Percentiles rank a stretch among this genome's conserved stretches.
Evolutionary conservation across 2,113 vertebrate genomes (phyloP).

Genomic region (Chloropsis cyanopogon): DNA sequence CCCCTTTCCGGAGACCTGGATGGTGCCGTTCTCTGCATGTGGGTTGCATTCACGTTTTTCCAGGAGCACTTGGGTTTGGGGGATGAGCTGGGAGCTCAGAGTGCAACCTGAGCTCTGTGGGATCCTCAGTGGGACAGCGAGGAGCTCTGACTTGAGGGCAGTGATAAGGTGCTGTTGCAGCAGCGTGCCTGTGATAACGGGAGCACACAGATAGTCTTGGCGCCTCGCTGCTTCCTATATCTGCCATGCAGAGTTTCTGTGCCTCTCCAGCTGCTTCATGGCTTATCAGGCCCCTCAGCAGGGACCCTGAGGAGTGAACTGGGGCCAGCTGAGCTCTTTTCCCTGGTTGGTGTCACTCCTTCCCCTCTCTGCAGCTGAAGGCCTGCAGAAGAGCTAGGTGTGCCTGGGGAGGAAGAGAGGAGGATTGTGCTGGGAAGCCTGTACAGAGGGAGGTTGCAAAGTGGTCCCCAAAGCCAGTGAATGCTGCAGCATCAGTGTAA

Average conservation of each 20-base stretch:
- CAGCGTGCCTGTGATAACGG: fast-evolving
- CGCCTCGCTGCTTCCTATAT: fast-evolving
- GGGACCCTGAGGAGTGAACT: neutral
- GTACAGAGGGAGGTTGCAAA: neutral
- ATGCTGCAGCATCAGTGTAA: neutral
- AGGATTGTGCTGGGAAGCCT: neutral
- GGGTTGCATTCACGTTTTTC: neutral
- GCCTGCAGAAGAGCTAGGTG: neutral
- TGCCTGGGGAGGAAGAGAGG: neutral
- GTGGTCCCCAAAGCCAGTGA: neutral
- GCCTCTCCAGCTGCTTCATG: neutral
- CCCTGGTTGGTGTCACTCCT: neutral
- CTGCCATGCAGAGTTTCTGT: neutral
- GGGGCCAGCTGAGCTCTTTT: neutral
- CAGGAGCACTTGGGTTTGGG: neutral
- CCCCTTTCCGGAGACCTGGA: neutral
- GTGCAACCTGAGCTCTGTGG: neutral
- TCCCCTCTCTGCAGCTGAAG: neutral
- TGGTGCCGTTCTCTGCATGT: fast-evolving
- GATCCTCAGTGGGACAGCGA: neutral
- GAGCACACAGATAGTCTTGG: neutral
- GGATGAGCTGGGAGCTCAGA: neutral
- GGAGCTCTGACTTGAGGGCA: neutral
- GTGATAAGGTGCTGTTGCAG: neutral
- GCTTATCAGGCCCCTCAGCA: neutral